Conservation (phyloP, 1,140 invertebrate species). For the Polypedilum vanderplanki region DNA sequence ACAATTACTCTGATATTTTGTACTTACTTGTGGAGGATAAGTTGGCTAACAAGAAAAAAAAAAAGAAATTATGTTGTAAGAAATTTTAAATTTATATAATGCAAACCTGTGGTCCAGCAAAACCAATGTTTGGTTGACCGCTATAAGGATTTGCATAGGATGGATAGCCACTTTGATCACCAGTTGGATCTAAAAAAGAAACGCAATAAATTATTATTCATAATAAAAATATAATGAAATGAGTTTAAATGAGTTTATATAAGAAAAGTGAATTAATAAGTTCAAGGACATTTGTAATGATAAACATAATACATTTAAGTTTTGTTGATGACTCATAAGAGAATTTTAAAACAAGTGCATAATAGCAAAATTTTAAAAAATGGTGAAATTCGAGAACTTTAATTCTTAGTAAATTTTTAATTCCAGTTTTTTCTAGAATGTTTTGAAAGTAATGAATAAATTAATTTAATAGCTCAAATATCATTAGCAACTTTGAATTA, state of each 20-base stretch:
- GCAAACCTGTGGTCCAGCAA: not conserved
- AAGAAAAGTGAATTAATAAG: not conserved
- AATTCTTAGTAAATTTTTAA: not conserved
- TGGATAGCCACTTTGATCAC: conserved; percentile 3
- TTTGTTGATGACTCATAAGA: not conserved
- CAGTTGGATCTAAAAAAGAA: not conserved
- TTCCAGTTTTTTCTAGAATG: not conserved
- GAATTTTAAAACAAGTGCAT: no score
- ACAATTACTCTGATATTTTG: no score
- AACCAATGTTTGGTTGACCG: not conserved
- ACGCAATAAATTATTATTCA: not conserved
- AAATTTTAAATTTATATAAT: no score
- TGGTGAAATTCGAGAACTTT: not conserved
- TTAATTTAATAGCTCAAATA: not conserved
- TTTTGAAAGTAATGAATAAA: not conserved
- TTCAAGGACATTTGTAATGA: not conserved
- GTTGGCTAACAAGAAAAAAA: not conserved
- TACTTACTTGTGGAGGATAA: not conserved
- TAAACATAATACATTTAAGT: not conserved
- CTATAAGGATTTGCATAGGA: not conserved
- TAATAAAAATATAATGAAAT: not conserved
- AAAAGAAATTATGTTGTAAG: no score
- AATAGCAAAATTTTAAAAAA: no score
- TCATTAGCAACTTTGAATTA: not conserved
- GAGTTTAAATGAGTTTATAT: not conserved